phyloP scores from a whole-genome alignment of 2,888 invertebrate genomes.

The Rotaria macrura region DNA sequence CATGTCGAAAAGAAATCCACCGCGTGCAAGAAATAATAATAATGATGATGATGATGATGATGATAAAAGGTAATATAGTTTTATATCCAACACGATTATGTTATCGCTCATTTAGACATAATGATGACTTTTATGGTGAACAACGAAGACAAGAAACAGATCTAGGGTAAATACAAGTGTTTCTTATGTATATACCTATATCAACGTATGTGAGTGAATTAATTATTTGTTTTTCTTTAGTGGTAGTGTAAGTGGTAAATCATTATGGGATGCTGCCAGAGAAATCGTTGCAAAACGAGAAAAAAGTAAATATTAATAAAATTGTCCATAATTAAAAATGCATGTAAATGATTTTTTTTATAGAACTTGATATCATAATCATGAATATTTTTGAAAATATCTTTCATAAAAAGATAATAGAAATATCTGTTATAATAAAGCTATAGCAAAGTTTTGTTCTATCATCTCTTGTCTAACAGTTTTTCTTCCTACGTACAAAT shows the following conservation, averaged over 20 bases:
- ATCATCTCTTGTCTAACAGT: too few species aligned
- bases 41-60: background rate
- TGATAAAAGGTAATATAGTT: background rate
- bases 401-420: too few species aligned
- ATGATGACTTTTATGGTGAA: conserved; percentile 8
- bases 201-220: too few species aligned
- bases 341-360: too few species aligned
- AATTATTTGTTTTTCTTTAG: conserved; percentile 32
- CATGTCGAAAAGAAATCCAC: background rate
- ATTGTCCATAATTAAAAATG: background rate
- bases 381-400: too few species aligned
- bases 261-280: conserved; percentile 19
- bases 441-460: too few species aligned
- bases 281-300: background rate
- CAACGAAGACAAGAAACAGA: background rate
- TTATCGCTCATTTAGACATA: background rate
- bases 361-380: too few species aligned
- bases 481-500: too few species aligned
- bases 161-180: too few species aligned
- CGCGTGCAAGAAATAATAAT: background rate
- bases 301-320: background rate
- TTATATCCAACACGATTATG: too few species aligned
- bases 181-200: too few species aligned
- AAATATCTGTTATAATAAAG: too few species aligned
- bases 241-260: conserved; percentile 35